These are phyloP conservation scores for Lutjanus campechanus DNA, from an alignment of 2,797 vertebrate genomes.

Conservation along the genomic window DNA sequence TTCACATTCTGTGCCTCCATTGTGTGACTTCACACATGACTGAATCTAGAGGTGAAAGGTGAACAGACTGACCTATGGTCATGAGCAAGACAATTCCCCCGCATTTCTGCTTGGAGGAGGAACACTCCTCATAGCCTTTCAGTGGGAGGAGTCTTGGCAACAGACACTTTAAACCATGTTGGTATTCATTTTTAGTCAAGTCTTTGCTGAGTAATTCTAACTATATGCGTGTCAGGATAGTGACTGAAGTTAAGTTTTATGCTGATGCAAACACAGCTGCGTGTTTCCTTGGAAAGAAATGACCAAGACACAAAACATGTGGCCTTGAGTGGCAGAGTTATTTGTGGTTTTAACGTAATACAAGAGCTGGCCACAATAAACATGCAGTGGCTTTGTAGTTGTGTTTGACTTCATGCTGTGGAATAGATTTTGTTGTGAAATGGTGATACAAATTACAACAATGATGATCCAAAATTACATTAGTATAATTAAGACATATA, in stretches of 20 bases:
- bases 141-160: conserved; percentile 32
- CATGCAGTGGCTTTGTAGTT: background rate
- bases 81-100: conserved; percentile 63
- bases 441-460: background rate
- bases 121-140: conserved; percentile 36
- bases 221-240: background rate
- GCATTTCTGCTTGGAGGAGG: conserved; percentile 42
- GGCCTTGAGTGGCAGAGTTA: background rate
- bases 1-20: conserved; percentile 43
- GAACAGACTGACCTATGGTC: conserved; percentile 56
- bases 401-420: background rate
- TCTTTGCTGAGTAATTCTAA: background rate
- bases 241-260: background rate
- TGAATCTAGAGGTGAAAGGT: conserved; percentile 69
- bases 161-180: conserved; percentile 47
- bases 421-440: background rate
- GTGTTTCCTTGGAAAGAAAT: background rate
- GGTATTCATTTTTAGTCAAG: background rate
- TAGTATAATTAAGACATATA: background rate
- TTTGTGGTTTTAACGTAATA: conserved; percentile 1
- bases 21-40: conserved; percentile 76
- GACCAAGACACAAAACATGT: background rate
- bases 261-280: background rate
- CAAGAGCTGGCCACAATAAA: background rate
- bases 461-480: background rate